Evolutionary conservation across 2,888 invertebrate genomes (phyloP), one percentile per base, ranked within the genome.

Genomic region (Heliconius sara): DNA sequence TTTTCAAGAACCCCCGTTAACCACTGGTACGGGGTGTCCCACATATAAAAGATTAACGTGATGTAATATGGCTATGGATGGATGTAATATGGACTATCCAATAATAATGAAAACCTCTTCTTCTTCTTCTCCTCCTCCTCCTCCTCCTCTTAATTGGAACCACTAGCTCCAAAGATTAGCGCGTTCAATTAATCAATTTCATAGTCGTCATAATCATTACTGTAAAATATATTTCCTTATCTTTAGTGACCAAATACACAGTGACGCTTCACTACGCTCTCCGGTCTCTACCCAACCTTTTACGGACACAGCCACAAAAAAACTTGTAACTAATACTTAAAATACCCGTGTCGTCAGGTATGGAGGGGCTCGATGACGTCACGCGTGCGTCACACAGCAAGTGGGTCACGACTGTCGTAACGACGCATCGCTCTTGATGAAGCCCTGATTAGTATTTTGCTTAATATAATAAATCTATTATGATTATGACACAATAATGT

Each of bases 311-410:
- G 6, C 5, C 12, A 30, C 30, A 12, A 72, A 57, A 34, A 30
- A 73, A 34, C 1, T 60, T 5, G 34, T 34, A 7, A 57, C 30
- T 60, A 57, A 73, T 9, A 60, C 52, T 30, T 73, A n/a, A 30
- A 57, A n/a, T 60, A 57, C 34, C 57, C 72, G 34, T 60, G 72
- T 73, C 72, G 72, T 73, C 72, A 30, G 57, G 57, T 60, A 22
- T 65, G 43, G 39, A 39, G 60, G 10, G 75, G 43, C 43, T 75
- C 19, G 75, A 83, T 89, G 89, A 89, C 89, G 88, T 87, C 84
- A 84, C 77, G 6, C 81, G 87, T 89, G 89, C 89, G 90, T 89
- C 90, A 89, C 85, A 81, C 83, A 74, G 79, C 80, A 89, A 86
- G 82, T 89, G 80, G 89, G 90, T 88, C 89, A 87, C 79, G 80